Percentiles rank a stretch among this genome's conserved stretches.
These are phyloP conservation scores for Sciurus carolinensis DNA, from an alignment of 2,797 vertebrate species.

Conservation along the genomic window DNA sequence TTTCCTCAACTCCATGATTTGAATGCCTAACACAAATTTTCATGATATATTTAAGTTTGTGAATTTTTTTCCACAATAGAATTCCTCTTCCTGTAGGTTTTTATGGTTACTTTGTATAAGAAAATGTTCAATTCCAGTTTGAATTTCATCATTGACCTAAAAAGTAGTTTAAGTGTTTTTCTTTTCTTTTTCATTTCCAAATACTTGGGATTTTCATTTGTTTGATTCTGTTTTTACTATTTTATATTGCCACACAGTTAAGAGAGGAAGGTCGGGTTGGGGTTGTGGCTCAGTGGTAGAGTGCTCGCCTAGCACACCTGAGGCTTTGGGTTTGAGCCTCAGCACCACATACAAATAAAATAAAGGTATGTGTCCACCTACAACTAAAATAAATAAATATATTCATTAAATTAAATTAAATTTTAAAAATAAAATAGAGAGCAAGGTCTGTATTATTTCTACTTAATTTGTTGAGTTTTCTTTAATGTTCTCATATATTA, in stretches of 20 bases:
- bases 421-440: neutral
- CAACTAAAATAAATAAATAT: too few species aligned
- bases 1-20: neutral
- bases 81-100: neutral
- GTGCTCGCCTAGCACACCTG: too few species aligned
- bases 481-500: slow-evolving; percentile 66
- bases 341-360: too few species aligned
- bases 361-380: too few species aligned
- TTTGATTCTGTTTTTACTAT: slow-evolving; percentile 58
- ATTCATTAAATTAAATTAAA: too few species aligned
- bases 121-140: slow-evolving; percentile 49
- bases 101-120: neutral
- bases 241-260: slow-evolving; percentile 34
- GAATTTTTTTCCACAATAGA: neutral
- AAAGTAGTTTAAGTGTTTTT: slow-evolving; percentile 6
- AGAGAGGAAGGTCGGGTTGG: slow-evolving; percentile 1
- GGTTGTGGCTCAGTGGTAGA: too few species aligned
- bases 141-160: slow-evolving; percentile 47
- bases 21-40: neutral
- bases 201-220: slow-evolving; percentile 64
- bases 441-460: slow-evolving; percentile 61
- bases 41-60: neutral
- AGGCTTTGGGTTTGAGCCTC: too few species aligned
- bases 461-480: slow-evolving; percentile 47
- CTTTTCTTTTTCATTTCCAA: slow-evolving; percentile 26